A percentile compares a stretch with the other conserved stretches of the same genome.
These are phyloP conservation scores for Dioctria rufipes DNA, from an alignment of 2,888 invertebrate species.

Conservation along the genomic window DNA sequence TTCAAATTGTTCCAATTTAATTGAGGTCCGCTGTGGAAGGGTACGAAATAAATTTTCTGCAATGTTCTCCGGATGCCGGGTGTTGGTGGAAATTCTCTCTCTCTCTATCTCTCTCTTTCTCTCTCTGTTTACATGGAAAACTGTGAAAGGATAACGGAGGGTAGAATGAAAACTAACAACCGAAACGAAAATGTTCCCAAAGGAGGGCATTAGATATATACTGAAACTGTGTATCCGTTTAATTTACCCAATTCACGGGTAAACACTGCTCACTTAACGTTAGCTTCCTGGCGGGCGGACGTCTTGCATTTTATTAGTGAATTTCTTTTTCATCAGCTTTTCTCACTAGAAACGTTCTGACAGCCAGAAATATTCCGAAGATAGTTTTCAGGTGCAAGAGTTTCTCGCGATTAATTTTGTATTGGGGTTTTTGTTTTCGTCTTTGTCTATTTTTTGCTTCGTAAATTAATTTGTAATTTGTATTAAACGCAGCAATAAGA, in stretches of 20 bases:
- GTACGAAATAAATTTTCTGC: constrained; percentile 52
- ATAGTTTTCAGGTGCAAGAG: too few relatives aligned
- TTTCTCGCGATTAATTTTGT: too few relatives aligned
- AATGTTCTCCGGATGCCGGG: not conserved
- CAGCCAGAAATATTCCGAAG: too few relatives aligned
- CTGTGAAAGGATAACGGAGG: constrained; percentile 9
- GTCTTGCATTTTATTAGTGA: constrained; percentile 24
- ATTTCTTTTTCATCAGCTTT: constrained; percentile 41
- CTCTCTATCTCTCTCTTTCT: not conserved
- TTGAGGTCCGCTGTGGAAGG: constrained; percentile 50
- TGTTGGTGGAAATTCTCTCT: constrained; percentile 22
- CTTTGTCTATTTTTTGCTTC: too few relatives aligned
- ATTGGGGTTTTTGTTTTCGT: too few relatives aligned
- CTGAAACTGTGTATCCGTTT: constrained; percentile 34
- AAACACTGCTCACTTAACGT: constrained; percentile 43
- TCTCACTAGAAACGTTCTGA: not conserved
- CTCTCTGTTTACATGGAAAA: not conserved
- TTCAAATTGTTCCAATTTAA: constrained; percentile 53
- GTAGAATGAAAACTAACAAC: constrained; percentile 46
- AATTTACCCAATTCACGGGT: constrained; percentile 51
- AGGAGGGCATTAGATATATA: constrained; percentile 38
- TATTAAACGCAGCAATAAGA: too few relatives aligned
- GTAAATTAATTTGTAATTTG: too few relatives aligned
- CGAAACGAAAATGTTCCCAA: constrained; percentile 51
- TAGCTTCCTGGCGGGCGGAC: not conserved